phyloP scores from a whole-genome alignment of 2,113 vertebrate genomes.

The Saccopteryx bilineata region DNA sequence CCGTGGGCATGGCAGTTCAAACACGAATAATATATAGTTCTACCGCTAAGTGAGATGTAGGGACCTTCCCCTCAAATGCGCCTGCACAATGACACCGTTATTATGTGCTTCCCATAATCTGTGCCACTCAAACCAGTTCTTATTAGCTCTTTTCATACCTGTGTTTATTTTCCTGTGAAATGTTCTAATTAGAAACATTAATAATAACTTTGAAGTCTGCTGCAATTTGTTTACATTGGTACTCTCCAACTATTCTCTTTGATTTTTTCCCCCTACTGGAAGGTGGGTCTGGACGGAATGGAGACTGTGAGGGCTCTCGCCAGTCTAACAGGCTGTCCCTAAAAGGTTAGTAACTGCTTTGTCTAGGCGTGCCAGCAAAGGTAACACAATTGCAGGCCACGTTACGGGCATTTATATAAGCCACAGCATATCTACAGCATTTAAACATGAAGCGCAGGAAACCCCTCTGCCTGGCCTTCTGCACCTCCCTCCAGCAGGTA shows the following conservation, averaged over 20 bases:
- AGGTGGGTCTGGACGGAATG: not conserved
- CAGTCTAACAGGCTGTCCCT: not conserved
- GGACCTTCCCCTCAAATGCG: not conserved
- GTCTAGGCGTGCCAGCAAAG: not conserved
- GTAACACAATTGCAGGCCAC: not conserved
- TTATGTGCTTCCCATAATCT: not conserved
- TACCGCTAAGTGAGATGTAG: not conserved
- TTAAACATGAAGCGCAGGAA: not conserved
- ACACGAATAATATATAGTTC: not conserved
- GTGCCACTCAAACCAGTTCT: not conserved
- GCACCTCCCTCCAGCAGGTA: not conserved
- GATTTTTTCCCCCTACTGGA: not conserved
- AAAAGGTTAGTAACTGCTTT: not conserved
- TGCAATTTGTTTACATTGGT: not conserved
- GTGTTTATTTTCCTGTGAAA: no score
- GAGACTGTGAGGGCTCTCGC: not conserved
- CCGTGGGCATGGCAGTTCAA: not conserved
- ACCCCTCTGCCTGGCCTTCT: not conserved
- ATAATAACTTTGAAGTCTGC: conserved; percentile 16
- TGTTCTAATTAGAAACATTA: not conserved
- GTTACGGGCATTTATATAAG: not conserved
- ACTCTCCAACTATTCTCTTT: not conserved
- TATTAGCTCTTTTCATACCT: no score
- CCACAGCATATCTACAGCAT: not conserved
- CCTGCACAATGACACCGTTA: not conserved